These are phyloP conservation scores for Zosterops lateralis DNA, from an alignment of 2,113 vertebrate species.

Conservation along the genomic window DNA sequence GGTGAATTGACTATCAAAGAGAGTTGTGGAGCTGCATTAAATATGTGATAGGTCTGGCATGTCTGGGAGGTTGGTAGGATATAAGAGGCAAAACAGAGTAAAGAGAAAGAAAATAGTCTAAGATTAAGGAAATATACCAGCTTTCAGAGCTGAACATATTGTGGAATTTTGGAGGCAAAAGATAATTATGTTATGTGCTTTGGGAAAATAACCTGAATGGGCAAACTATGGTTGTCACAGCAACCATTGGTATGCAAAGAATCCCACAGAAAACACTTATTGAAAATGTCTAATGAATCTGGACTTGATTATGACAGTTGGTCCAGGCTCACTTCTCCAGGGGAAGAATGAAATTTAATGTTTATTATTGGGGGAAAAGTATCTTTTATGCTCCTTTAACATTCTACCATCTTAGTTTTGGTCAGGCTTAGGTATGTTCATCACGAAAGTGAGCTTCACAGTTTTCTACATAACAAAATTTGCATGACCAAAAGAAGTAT, in stretches of 20 bases:
- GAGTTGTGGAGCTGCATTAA: not conserved
- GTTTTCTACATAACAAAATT: not conserved
- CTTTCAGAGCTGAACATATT: not conserved
- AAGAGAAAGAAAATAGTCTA: not conserved
- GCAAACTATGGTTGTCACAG: not conserved
- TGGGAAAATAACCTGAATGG: constrained; percentile 8
- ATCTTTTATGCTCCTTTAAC: not conserved
- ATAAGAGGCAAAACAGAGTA: not conserved
- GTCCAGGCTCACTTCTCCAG: not conserved
- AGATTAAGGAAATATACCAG: not conserved
- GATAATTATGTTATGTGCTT: not conserved
- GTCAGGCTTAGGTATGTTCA: not conserved
- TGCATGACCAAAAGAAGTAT: not conserved
- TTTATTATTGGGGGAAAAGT: not conserved
- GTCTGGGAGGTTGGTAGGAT: not conserved
- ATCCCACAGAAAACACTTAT: not conserved
- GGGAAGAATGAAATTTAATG: not conserved
- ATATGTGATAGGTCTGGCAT: not conserved
- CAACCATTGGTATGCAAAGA: not conserved
- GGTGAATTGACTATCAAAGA: not conserved
- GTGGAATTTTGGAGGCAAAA: not conserved
- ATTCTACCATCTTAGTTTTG: not conserved
- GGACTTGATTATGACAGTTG: not conserved
- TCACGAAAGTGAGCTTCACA: not conserved
- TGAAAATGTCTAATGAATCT: constrained; percentile 27